phyloP scores from a whole-genome alignment of 37 sponge, comb jelly and placozoan species.

The Eunapius fragilis region DNA sequence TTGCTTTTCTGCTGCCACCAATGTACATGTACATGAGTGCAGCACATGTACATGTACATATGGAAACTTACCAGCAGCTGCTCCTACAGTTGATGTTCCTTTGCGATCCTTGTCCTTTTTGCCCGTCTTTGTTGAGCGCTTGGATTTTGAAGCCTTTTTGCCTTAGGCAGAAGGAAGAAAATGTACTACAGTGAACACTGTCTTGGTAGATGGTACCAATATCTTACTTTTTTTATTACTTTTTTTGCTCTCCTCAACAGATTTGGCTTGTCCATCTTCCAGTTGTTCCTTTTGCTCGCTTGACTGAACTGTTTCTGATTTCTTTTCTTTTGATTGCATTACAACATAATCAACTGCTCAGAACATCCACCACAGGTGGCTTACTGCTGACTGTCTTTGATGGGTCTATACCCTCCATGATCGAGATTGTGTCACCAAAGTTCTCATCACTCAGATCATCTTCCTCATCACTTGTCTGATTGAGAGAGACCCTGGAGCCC shows the following conservation, averaged over 20 bases:
- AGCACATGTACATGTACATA: too few relatives aligned
- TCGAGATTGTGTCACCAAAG: constrained; percentile 51
- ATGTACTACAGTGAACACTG: too few relatives aligned
- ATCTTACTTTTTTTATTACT: neutral
- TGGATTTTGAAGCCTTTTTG: neutral
- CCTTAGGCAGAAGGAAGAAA: neutral
- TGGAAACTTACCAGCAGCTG: neutral
- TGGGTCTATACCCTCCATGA: constrained; percentile 30
- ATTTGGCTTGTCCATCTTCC: neutral
- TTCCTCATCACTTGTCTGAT: constrained; percentile 31
- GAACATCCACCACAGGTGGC: neutral
- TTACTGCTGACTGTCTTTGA: neutral
- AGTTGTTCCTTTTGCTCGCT: neutral
- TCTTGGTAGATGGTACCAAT: too few relatives aligned
- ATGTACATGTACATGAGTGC: too few relatives aligned
- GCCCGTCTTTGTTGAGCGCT: neutral
- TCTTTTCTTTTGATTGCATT: neutral
- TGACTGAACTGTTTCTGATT: neutral
- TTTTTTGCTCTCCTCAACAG: neutral
- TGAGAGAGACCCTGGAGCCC: constrained; percentile 5
- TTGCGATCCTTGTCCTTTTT: neutral
- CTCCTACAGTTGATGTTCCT: neutral
- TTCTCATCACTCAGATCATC: constrained; percentile 33
- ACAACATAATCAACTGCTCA: neutral
- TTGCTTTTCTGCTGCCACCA: too few relatives aligned